Evolutionary conservation across 92 coral and sea anemone genomes (phyloP).

Genomic region (Scolanthus callimorphus): DNA sequence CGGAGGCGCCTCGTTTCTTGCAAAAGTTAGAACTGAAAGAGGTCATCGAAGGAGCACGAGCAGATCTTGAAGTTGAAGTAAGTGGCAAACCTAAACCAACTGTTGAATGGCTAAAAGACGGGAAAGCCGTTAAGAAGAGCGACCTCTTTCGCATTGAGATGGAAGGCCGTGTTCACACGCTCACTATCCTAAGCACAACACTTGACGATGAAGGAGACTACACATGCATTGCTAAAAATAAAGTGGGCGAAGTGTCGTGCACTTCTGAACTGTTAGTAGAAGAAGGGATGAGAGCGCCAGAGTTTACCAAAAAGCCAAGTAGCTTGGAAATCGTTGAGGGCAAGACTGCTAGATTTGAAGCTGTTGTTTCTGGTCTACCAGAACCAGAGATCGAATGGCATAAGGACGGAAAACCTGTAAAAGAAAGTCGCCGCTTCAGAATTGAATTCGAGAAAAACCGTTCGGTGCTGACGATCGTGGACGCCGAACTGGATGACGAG

Average conservation of each 20-base stretch:
- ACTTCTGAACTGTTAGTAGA: slow-evolving; percentile 72
- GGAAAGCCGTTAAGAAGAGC: slow-evolving; percentile 40
- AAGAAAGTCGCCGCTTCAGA: slow-evolving; percentile 57
- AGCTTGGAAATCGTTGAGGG: slow-evolving; percentile 64
- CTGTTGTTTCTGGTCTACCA: slow-evolving; percentile 70
- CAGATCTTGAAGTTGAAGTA: slow-evolving; percentile 84
- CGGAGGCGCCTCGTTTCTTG: slow-evolving; percentile 67
- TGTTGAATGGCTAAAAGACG: slow-evolving; percentile 87
- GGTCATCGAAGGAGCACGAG: slow-evolving; percentile 60
- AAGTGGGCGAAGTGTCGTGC: slow-evolving; percentile 77
- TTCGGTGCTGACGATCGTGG: slow-evolving; percentile 71
- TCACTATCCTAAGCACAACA: slow-evolving; percentile 45
- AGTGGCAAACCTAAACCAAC: slow-evolving; percentile 86
- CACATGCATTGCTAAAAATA: slow-evolving; percentile 79
- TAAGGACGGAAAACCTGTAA: slow-evolving; percentile 79
- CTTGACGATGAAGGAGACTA: slow-evolving; percentile 86
- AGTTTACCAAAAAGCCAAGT: slow-evolving; percentile 56
- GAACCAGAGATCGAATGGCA: slow-evolving; percentile 91
- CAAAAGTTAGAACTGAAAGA: slow-evolving; percentile 77
- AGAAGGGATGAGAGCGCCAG: slow-evolving; percentile 60
- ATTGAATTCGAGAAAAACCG: slow-evolving; percentile 74
- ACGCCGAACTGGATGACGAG: slow-evolving; percentile 85
- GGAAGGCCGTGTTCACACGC: slow-evolving; percentile 77
- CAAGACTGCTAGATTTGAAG: slow-evolving; percentile 54
- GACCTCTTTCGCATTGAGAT: slow-evolving; percentile 45